Percentiles rank a stretch among this genome's conserved stretches.
Conservation (phyloP, 2,888 invertebrate genomes). For the Phalera bucephala region DNA sequence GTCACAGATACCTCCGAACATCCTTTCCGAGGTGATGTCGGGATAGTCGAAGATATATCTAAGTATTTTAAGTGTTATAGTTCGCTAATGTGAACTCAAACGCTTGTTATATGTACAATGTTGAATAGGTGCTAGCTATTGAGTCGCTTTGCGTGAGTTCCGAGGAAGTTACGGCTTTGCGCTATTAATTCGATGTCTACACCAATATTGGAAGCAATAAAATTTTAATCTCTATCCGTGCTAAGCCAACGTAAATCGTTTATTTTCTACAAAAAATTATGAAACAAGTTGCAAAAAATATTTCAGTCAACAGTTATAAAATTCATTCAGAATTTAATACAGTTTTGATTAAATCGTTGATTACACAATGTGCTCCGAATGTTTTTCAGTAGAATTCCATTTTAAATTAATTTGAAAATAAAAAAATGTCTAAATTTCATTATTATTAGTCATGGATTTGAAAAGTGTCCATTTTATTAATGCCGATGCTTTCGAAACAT, state of each 20-base stretch:
- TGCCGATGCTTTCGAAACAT: not conserved
- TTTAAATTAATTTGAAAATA: conserved; percentile 8
- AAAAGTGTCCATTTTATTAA: not conserved
- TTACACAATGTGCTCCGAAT: conserved; percentile 12
- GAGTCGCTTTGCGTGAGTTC: too few relatives aligned
- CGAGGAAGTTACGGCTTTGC: too few relatives aligned
- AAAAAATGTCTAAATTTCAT: conserved; percentile 5
- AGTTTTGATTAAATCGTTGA: conserved; percentile 13
- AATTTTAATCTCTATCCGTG: conserved; percentile 4
- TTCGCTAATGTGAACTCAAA: too few relatives aligned
- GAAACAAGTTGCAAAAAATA: conserved; percentile 13
- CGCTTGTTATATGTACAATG: too few relatives aligned
- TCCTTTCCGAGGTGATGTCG: too few relatives aligned
- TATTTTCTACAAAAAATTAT: conserved; percentile 15
- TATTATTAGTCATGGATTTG: not conserved
- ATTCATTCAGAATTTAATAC: conserved; percentile 14
- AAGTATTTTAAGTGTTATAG: too few relatives aligned
- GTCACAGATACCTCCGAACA: too few relatives aligned
- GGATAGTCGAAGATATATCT: too few relatives aligned
- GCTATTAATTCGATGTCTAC: too few relatives aligned
- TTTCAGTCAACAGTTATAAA: conserved; percentile 17
- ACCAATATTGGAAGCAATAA: too few relatives aligned
- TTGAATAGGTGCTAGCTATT: too few relatives aligned
- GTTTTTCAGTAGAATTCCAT: conserved; percentile 7
- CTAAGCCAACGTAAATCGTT: conserved; percentile 17